phyloP scores from a whole-genome alignment of 2,888 invertebrate species.

The Tachina grossa region DNA sequence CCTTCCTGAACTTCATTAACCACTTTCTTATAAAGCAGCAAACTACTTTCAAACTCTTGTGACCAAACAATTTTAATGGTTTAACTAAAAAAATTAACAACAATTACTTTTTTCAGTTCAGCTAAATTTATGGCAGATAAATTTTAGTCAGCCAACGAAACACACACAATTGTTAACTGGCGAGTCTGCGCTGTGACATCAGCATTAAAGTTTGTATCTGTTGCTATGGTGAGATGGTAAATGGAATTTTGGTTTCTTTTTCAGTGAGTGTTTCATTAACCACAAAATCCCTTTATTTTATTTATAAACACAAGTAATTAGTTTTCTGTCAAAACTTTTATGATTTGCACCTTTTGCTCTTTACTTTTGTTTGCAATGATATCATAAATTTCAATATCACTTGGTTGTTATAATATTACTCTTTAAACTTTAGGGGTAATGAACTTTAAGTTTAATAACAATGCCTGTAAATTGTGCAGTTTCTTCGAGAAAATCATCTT shows the following conservation, averaged over 20 bases:
- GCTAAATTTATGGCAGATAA: conserved; percentile 36
- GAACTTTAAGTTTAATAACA: no score
- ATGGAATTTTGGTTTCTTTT: conserved; percentile 5
- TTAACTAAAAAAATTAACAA: conserved; percentile 29
- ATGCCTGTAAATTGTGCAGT: no score
- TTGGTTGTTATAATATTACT: conserved; percentile 25
- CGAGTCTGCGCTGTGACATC: not conserved
- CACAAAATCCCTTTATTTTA: conserved; percentile 26
- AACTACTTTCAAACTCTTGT: conserved; percentile 9
- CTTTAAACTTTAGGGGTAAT: no score
- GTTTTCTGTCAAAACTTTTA: conserved; percentile 36
- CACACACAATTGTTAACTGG: not conserved
- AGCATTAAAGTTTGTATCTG: not conserved
- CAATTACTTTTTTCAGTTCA: conserved; percentile 28
- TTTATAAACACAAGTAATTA: conserved; percentile 1
- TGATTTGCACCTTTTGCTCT: not conserved
- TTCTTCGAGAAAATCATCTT: no score
- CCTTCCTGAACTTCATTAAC: conserved; percentile 1
- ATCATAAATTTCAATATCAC: conserved; percentile 57
- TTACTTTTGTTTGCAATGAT: conserved; percentile 10
- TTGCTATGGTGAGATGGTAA: not conserved
- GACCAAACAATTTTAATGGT: not conserved
- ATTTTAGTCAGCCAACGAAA: conserved; percentile 14
- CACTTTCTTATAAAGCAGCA: not conserved
- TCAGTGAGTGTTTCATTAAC: conserved; percentile 6